A percentile compares a stretch with the other conserved stretches of the same genome.
Conservation (phyloP, 2,888 invertebrate species). For the Amorpha juglandis region DNA sequence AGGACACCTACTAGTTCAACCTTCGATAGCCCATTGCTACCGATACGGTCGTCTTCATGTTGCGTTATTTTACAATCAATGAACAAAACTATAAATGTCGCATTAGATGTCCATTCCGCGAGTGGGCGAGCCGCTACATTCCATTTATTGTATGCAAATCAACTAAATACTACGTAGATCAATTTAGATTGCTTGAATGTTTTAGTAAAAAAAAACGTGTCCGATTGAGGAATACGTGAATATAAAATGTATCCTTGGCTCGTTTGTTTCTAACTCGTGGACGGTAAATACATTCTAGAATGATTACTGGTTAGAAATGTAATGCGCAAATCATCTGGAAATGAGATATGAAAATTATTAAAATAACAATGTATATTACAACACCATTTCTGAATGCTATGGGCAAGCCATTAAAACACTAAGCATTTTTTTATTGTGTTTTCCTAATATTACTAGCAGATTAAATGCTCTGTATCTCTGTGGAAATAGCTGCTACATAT, state of each 20-base stretch:
- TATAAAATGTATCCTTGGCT: neutral
- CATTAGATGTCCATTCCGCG: slow-evolving; percentile 30
- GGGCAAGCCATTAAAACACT: no score
- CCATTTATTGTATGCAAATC: slow-evolving; percentile 47
- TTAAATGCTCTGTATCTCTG: no score
- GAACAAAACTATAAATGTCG: slow-evolving; percentile 19
- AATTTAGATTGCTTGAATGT: slow-evolving; percentile 26
- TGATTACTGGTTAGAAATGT: neutral
- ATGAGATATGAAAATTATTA: neutral
- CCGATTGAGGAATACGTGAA: neutral
- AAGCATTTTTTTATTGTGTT: neutral
- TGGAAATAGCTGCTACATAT: no score
- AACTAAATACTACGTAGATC: slow-evolving; percentile 33
- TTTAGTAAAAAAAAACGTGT: slow-evolving; percentile 23
- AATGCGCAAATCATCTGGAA: neutral
- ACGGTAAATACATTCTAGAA: neutral
- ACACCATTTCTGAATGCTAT: neutral
- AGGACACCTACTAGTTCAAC: slow-evolving; percentile 43
- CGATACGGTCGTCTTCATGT: slow-evolving; percentile 23
- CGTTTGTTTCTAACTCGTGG: neutral
- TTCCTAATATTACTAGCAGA: no score
- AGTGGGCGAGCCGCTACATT: slow-evolving; percentile 39
- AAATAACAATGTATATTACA: neutral
- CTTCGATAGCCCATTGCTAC: slow-evolving; percentile 41
- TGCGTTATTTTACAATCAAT: slow-evolving; percentile 19